Conservation (phyloP, 2,797 vertebrate species). For the Epinephelus awoara region DNA sequence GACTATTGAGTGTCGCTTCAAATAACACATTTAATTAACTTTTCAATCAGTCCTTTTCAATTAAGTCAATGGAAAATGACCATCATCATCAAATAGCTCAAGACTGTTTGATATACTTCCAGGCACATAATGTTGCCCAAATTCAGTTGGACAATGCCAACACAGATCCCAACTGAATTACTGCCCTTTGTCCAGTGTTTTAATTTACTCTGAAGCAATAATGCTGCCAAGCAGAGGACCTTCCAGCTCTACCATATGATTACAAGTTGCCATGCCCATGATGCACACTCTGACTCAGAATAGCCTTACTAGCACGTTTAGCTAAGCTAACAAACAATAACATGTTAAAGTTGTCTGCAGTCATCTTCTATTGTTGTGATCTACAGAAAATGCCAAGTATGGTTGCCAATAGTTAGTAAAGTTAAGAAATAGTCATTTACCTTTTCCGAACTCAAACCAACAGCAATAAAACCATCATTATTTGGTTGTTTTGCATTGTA, state of each 20-base stretch:
- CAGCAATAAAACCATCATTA: neutral
- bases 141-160: neutral
- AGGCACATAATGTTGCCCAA: neutral
- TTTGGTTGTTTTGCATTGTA: neutral
- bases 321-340: neutral
- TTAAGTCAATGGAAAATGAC: no score
- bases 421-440: neutral
- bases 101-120: neutral
- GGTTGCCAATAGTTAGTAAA: neutral
- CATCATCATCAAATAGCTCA: neutral
- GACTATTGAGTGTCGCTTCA: no score
- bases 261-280: no score
- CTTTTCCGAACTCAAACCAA: neutral
- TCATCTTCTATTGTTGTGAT: neutral
- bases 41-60: neutral
- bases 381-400: neutral
- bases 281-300: no score
- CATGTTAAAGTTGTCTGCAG: neutral
- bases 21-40: neutral
- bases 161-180: slow-evolving; percentile 1
- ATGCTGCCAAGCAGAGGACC: neutral
- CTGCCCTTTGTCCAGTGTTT: no score
- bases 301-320: neutral
- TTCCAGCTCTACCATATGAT: neutral
- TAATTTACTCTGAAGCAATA: neutral